phyloP scores from a whole-genome alignment of 1,140 invertebrate genomes.

The Bradysia coprophila region DNA sequence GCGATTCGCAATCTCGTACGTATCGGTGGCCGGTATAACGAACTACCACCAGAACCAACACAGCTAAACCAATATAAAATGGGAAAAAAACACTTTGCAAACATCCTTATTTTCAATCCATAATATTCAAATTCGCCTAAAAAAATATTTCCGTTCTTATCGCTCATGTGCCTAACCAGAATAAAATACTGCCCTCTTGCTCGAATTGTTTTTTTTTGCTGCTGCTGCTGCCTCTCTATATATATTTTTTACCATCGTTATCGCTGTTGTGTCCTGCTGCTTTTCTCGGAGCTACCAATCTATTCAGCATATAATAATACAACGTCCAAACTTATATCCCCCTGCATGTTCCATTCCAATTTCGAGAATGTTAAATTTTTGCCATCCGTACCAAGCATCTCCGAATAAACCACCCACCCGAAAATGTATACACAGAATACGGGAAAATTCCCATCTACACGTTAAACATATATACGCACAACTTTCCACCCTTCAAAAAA shows the following conservation, averaged over 20 bases:
- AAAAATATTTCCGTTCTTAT: not conserved
- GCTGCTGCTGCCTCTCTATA: too few relatives aligned
- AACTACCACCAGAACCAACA: too few relatives aligned
- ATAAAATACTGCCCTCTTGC: not conserved
- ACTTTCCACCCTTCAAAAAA: too few relatives aligned
- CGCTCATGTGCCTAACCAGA: not conserved
- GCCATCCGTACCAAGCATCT: too few relatives aligned
- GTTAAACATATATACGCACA: too few relatives aligned
- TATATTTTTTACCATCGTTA: not conserved
- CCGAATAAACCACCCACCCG: not conserved
- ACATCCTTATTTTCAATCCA: not conserved
- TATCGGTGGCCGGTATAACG: too few relatives aligned
- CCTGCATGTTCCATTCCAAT: not conserved
- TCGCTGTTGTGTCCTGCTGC: not conserved
- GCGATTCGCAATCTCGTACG: too few relatives aligned
- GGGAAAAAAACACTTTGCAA: not conserved
- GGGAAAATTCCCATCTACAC: too few relatives aligned
- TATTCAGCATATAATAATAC: not conserved
- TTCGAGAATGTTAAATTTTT: not conserved
- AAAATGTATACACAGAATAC: too few relatives aligned
- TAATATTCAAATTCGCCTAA: not conserved
- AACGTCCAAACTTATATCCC: not conserved
- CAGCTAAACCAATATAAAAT: too few relatives aligned
- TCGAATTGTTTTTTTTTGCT: not conserved
- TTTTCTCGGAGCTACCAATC: not conserved